Evolutionary conservation across 2,888 invertebrate species (phyloP), one percentile per base, ranked within the genome.

Genomic region (Sympetrum striolatum): DNA sequence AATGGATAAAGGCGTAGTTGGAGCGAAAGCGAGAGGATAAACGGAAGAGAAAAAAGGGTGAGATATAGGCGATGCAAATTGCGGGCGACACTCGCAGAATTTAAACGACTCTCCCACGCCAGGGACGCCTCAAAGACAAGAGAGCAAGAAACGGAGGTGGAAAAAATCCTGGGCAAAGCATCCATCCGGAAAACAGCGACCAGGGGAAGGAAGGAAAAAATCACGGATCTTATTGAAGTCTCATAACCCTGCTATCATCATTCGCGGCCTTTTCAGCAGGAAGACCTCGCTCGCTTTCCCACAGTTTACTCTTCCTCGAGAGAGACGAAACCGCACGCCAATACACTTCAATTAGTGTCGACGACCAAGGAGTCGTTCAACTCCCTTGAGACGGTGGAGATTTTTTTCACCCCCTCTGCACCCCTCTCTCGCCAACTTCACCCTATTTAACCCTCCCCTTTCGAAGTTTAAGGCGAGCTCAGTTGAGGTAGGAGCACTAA

Each of bases 291-390:
- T 64, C 64, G 64, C 82, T 86, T 86, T 86, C 86, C 86, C 86
- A 86, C 86, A 86, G 60, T 86, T 64, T 86, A 82, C 82, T 58
- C 82, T 82, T 82, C 82, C 58, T 64, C 64, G n/a, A 64, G 58
- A 31, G 44, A 82, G 82, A 82, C 82, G 82, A 82, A 60, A 86
- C 86, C 86, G 60, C 86, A 86, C 86, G 58, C 86, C 86, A 86
- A 64, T 60, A 86, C 86, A 64, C 86, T 86, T 86, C 86, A 86
- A 86, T 86, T 86, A 86, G 60, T 86, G 86, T 64, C 86, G 86
- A 86, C 64, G 86, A 64, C 86, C 86, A 86, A 86, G 37, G 86
- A 86, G 86, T 86, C 86, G 86, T 86, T 86, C 86, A 86, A 86
- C 86, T 86, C 86, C 58, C 86, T 60, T 60, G 60, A 86, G 58